Base-by-base conservation (phyloP, 2,113 vertebrate species). In the Apodemus sylvaticus region DNA sequence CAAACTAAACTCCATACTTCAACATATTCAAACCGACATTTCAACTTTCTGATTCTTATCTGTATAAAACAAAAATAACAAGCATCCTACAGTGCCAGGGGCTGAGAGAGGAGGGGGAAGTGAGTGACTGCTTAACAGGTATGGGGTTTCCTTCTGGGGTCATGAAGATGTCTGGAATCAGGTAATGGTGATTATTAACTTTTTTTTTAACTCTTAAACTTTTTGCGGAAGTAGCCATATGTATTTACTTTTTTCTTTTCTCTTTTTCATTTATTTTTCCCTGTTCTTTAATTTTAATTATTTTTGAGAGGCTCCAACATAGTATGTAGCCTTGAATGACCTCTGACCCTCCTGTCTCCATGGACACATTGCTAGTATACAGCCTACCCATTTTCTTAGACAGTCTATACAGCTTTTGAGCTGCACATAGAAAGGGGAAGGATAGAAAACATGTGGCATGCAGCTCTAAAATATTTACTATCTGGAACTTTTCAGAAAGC, bases 401-500 rank as follows among this genome's bases (percentile, higher is more conserved):
- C 11, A 29, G 14, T 79, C 73, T 64, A 31, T 9, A 22, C 31
- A 82, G 45, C 48, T 83, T 96, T 82, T 53, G 16, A 82, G 45
- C 71, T 53, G 26, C 7, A 31, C 24, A 31, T 4, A 17, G 42
- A 51, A 39, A 51, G 34, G 31, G 12, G 7, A 19, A 66, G 3
- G 45, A 82, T 60, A 58, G 45, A 91, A 70, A 78, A 48, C 93
- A 74, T 8, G 53, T 29, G 42, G 39, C 36, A 45, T 34, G 3
- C 31, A 60, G 85, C 34, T 24, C 79, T 58, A 66, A 95, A 93
- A 45, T 45, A 94, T 70, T 90, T 90, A 74, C 58, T 71, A 42
- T 86, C 68, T 29, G n/a, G 73, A 91, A 60, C 70, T 83, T 94
- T 91, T 45, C 77, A 89, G 93, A 86, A 93, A 92, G 53, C 22